A percentile compares a stretch with the other conserved stretches of the same genome.
Conservation (phyloP, 1,140 invertebrate genomes). For the Philopotamus ludificatus region DNA sequence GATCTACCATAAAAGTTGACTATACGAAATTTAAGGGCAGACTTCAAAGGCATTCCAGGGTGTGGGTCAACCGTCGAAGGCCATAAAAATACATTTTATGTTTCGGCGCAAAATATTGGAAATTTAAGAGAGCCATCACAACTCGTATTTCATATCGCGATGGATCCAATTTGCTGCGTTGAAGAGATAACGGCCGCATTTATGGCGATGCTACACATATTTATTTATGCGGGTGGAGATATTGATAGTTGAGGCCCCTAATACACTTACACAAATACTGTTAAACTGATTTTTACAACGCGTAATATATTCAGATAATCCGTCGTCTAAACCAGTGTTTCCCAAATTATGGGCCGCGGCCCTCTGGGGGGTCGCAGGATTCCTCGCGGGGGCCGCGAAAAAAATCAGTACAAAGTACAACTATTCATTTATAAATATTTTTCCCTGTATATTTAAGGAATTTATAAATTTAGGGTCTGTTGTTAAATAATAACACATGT, state of each 20-base stretch:
- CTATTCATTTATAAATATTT: too few relatives aligned
- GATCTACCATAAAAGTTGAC: not conserved
- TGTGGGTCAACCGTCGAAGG: not conserved
- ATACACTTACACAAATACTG: too few relatives aligned
- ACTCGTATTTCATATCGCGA: slow-evolving; percentile 29
- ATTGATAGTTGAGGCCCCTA: slow-evolving; percentile 3
- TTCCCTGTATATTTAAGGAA: too few relatives aligned
- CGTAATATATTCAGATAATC: too few relatives aligned
- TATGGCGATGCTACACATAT: slow-evolving; percentile 22
- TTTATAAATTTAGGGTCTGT: too few relatives aligned
- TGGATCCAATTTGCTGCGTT: slow-evolving; percentile 31
- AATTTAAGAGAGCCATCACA: slow-evolving; percentile 31
- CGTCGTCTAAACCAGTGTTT: too few relatives aligned
- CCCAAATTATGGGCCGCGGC: too few relatives aligned
- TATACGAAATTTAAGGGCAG: not conserved
- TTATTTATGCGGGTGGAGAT: slow-evolving; percentile 25
- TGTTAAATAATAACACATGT: too few relatives aligned
- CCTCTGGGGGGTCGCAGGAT: too few relatives aligned
- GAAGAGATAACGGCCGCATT: slow-evolving; percentile 27
- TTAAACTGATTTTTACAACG: too few relatives aligned
- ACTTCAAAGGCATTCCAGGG: slow-evolving; percentile 9
- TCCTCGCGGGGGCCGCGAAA: too few relatives aligned
- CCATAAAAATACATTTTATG: slow-evolving; percentile 28
- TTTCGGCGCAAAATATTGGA: slow-evolving; percentile 25
- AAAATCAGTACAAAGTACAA: too few relatives aligned